These are phyloP conservation scores for Ploceus nigricollis DNA, from an alignment of 2,113 vertebrate species.

Conservation along the genomic window DNA sequence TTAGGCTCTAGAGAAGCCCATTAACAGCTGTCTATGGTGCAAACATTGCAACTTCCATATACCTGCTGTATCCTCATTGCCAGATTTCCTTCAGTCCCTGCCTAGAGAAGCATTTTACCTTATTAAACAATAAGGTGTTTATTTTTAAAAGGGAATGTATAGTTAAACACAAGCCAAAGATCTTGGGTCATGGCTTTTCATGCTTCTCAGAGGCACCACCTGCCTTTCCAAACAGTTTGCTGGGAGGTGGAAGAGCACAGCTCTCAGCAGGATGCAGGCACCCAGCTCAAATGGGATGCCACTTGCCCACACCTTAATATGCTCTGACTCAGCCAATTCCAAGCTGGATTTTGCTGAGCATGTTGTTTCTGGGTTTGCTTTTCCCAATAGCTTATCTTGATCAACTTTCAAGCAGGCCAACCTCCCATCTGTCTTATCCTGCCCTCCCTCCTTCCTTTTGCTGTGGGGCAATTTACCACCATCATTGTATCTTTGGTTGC, in stretches of 20 bases:
- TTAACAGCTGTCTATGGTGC: background rate
- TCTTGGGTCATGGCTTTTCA: background rate
- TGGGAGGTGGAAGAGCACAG: background rate
- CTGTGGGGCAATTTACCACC: background rate
- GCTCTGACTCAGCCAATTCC: background rate
- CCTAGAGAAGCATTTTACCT: background rate
- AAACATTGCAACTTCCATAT: background rate
- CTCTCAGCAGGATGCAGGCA: background rate
- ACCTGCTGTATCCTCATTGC: background rate
- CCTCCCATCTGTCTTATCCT: background rate
- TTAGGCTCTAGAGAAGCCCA: background rate
- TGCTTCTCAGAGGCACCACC: accelerated
- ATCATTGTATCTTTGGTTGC: background rate
- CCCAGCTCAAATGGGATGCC: background rate
- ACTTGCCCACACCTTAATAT: background rate
- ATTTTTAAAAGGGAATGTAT: background rate
- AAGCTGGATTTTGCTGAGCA: background rate
- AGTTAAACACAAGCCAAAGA: background rate
- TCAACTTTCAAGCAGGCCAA: background rate
- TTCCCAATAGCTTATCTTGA: background rate
- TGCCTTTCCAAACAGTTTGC: background rate
- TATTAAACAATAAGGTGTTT: background rate
- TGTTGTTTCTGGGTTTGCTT: background rate
- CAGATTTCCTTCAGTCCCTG: background rate
- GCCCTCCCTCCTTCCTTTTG: background rate